phyloP scores from a whole-genome alignment of 1,140 invertebrate genomes.

The Halictus rubicundus region DNA sequence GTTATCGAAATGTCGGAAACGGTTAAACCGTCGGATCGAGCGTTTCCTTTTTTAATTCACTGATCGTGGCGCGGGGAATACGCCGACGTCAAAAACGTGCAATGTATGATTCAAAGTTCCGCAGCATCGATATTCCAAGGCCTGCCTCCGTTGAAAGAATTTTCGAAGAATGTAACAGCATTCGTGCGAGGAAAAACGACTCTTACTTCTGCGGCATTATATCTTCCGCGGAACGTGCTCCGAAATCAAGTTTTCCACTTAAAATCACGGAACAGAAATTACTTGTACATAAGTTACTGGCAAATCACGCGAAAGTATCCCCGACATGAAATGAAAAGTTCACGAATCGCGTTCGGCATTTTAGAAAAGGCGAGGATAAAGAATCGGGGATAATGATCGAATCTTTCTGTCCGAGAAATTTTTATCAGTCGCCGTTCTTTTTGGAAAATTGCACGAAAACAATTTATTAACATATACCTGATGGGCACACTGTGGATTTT shows the following conservation, averaged over 20 bases:
- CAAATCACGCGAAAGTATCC: constrained; percentile 40
- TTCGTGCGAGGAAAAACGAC: constrained; percentile 31
- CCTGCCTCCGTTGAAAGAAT: constrained; percentile 24
- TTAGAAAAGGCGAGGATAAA: neutral
- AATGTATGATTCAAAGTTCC: constrained; percentile 16
- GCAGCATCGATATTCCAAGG: constrained; percentile 17
- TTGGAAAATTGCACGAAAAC: neutral
- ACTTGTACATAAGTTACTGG: constrained; percentile 44
- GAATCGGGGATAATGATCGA: constrained; percentile 14
- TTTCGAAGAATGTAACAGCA: constrained; percentile 17
- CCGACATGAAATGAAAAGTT: constrained; percentile 31
- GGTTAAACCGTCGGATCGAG: neutral
- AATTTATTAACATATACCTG: neutral
- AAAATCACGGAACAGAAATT: constrained; percentile 44
- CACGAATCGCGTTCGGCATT: neutral
- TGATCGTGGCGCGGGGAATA: neutral
- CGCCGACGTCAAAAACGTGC: neutral
- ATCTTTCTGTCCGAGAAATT: neutral
- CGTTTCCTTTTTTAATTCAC: neutral
- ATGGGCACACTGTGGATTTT: too few relatives aligned
- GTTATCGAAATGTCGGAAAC: neutral
- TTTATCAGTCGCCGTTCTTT: neutral
- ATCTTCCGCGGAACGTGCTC: constrained; percentile 37
- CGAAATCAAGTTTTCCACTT: constrained; percentile 44
- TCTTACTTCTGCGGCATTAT: constrained; percentile 14